Evolutionary conservation across 2,797 vertebrate species (phyloP), one percentile per base, ranked within the genome.

Genomic region (Pseudotriccus pelzelni): DNA sequence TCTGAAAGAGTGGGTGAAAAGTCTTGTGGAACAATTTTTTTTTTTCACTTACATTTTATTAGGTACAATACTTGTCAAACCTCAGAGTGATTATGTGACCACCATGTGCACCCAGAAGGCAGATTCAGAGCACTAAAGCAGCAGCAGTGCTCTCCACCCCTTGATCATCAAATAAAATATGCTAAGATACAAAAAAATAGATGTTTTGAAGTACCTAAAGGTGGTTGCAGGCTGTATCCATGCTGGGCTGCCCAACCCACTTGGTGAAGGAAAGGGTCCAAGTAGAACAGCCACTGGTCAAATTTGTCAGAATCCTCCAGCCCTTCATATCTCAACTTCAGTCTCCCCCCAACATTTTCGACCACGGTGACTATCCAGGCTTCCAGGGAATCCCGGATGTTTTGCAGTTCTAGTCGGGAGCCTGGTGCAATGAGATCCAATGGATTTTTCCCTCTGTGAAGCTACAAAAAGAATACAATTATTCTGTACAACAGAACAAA

Each of bases 211-310:
- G 80, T 97, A 99, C 99, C 99, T 98, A 90, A 92, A 67, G 99
- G 99, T 43, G 99, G 99, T 73, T 98, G 98, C 87, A 99, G 97
- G 75, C 97, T 97, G 83, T 98, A 98, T 79, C 98, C 98, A 6
- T 99, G 98, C 34, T 99, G 98, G 97, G 98, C 97, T 90, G 99
- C 99, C 99, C 99, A 99, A 47, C 99, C 99, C 18, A 99, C 97
- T 67, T 99, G 98, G 97, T 99, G 99, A 91, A 99, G 98, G 89
- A 98, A 98, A 14, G 99, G 99, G 97, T 99, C 98, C 95, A 99
- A 98, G 96, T 99, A 99, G 97, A 99, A 99, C 13, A 99, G 97
- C 99, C 99, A 99, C 27, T 98, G 96, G 28, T 98, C 98, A 55
- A 98, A 97, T 73, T 97, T 97, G n/a, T 99, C 98, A 56, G 98